These are phyloP conservation scores for Tragelaphus scriptus DNA, from an alignment of 2,113 vertebrate genomes.

Conservation along the genomic window DNA sequence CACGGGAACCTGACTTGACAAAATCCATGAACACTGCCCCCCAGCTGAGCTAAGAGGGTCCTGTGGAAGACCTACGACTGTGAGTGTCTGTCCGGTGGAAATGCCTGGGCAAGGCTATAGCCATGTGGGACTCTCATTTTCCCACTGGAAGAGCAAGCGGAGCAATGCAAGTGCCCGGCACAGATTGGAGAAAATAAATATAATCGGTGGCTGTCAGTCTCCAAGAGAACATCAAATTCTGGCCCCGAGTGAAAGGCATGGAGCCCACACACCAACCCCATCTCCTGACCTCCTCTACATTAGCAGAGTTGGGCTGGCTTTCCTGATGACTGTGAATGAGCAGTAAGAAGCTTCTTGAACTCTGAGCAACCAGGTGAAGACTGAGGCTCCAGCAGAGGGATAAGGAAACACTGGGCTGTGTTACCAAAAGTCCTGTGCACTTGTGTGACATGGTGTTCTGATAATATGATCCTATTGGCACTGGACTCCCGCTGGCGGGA, in stretches of 20 bases:
- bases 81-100: background rate
- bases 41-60: background rate
- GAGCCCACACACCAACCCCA: background rate
- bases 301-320: background rate
- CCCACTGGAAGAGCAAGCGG: background rate
- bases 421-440: background rate
- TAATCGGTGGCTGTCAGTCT: background rate
- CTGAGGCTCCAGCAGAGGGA: background rate
- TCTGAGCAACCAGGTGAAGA: background rate
- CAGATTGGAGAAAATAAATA: background rate
- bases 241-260: background rate
- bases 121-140: background rate
- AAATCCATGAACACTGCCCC: background rate
- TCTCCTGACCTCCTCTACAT: background rate
- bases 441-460: background rate
- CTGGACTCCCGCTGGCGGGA: background rate
- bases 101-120: too few relatives aligned
- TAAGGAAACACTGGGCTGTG: background rate
- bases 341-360: background rate
- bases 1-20: accelerated
- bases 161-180: background rate
- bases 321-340: background rate
- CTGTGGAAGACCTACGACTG: background rate
- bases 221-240: background rate
- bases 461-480: background rate